Base-by-base conservation (phyloP, 2,797 vertebrate species). In the Pterois miles region DNA sequence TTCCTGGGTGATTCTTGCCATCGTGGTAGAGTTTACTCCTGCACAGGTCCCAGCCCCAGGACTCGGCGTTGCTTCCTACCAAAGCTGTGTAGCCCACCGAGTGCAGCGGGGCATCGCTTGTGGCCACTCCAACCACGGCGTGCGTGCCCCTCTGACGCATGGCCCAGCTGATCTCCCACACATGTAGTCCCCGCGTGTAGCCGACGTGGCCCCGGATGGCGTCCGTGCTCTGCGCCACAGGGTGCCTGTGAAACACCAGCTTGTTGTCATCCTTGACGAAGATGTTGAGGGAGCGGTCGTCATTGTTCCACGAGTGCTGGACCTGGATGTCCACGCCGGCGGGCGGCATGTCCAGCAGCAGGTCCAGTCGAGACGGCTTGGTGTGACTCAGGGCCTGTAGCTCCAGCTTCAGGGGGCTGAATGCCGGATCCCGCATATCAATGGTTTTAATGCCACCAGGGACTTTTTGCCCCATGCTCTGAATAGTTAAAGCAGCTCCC, bases 11-110 rank as follows among this genome's bases (percentile, higher is more conserved):
- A 88, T 99, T 99, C 93, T 99, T 99, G 81, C 98, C 97, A 0
- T 99, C 98, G 0, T 99, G 97, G 93, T 98, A 98, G 33, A 99
- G 96, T 82, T 98, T 97, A 95, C 99, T 99, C 36, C 98, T 95
- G 53, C 98, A 99, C 43, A 99, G 95, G 94, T 99, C 98, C 98
- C 98, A 99, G 65, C 98, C 98, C 98, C 98, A 99, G 33, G 98
- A 99, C 83, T 99, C 98, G 0, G 94, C 94, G 86, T 98, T 99
- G 83, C 97, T 99, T 1, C 98, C 98, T 31, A 99, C 96, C 0
- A 99, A 95, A 0, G 98, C 97, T 0, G 98, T 98, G 94, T 99
- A 99, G 16, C 98, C 98, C 12, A 99, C 98, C 0, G 98, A 99
- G 88, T 99, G 98, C 48, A 99, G 80, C 0, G 97, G 98, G 1